These are phyloP conservation scores for Fundulus diaphanus DNA, from an alignment of 2,797 vertebrate species.

Conservation along the genomic window DNA sequence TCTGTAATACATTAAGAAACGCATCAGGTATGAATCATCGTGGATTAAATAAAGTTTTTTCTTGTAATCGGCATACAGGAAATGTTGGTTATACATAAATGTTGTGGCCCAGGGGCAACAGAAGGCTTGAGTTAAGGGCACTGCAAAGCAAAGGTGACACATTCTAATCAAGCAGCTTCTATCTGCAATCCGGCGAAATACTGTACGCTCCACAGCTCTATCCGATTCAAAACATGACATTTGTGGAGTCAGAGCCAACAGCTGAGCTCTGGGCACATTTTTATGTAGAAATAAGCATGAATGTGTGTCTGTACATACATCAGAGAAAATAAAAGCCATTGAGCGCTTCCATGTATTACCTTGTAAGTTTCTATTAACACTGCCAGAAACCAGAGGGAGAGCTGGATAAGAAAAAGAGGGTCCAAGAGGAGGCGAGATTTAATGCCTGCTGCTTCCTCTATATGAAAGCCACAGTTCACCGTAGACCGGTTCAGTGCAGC, in stretches of 20 bases:
- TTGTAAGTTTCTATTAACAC: constrained; percentile 63
- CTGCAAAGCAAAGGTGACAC: constrained; percentile 24
- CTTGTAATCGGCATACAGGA: constrained; percentile 16
- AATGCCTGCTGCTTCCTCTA: constrained; percentile 59
- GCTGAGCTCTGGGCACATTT: constrained; percentile 43
- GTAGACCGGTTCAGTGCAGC: constrained; percentile 42
- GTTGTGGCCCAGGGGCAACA: constrained; percentile 27
- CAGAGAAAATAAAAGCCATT: constrained; percentile 53
- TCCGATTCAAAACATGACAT: constrained; percentile 37
- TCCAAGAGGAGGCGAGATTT: constrained; percentile 37
- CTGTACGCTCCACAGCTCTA: constrained; percentile 23
- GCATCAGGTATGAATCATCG: constrained; percentile 6
- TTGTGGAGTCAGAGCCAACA: constrained; percentile 38
- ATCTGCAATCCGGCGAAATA: constrained; percentile 47
- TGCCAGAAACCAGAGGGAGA: constrained; percentile 43
- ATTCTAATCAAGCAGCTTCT: constrained; percentile 46
- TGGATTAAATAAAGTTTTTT: constrained; percentile 9
- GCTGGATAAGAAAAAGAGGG: constrained; percentile 21
- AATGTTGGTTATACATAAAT: constrained; percentile 46
- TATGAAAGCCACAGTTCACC: constrained; percentile 43
- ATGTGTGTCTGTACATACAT: constrained; percentile 54
- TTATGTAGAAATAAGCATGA: constrained; percentile 50
- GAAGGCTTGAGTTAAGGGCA: constrained; percentile 27
- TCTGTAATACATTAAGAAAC: constrained; percentile 14
- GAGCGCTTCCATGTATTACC: constrained; percentile 46